A percentile compares a stretch with the other conserved stretches of the same genome.
These are phyloP conservation scores for Myotis vivesi DNA, from an alignment of 2,797 vertebrate species.

Conservation along the genomic window DNA sequence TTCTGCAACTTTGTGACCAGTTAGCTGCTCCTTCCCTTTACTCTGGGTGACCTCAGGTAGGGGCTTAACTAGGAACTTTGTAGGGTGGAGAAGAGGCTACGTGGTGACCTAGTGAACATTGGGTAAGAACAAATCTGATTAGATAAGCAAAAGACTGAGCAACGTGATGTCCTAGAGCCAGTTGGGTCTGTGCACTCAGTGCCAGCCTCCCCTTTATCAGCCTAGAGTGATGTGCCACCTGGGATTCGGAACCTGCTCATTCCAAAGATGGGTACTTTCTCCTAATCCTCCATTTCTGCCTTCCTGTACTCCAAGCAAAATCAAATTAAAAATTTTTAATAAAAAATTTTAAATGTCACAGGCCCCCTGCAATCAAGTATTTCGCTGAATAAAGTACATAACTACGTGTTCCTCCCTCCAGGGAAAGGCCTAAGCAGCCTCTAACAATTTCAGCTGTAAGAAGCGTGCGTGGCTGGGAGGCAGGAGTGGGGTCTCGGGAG, in stretches of 20 bases:
- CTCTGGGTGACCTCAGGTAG: not conserved
- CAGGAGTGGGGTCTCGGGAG: not conserved
- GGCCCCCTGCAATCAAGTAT: not conserved
- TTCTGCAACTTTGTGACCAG: not conserved
- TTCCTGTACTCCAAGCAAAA: not conserved
- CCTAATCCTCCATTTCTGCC: not conserved
- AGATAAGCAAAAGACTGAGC: slow-evolving; percentile 64
- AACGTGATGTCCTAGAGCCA: slow-evolving; percentile 52
- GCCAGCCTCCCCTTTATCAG: slow-evolving; percentile 6
- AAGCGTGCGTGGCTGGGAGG: not conserved
- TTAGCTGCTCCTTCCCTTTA: not conserved
- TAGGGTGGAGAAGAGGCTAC: not conserved
- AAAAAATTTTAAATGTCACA: not conserved
- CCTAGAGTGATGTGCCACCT: not conserved
- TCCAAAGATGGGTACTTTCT: not conserved
- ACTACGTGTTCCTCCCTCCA: not conserved
- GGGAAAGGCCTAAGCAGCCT: not conserved
- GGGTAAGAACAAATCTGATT: slow-evolving; percentile 68
- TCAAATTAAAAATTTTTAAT: not conserved
- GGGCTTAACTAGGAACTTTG: not conserved
- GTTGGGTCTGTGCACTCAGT: not conserved
- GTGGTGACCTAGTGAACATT: slow-evolving; percentile 65
- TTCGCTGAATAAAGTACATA: not conserved
- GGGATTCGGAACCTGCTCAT: not conserved
- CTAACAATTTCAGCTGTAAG: not conserved